Conservation (phyloP, 2,113 vertebrate species). For the Corythaeola cristata region DNA sequence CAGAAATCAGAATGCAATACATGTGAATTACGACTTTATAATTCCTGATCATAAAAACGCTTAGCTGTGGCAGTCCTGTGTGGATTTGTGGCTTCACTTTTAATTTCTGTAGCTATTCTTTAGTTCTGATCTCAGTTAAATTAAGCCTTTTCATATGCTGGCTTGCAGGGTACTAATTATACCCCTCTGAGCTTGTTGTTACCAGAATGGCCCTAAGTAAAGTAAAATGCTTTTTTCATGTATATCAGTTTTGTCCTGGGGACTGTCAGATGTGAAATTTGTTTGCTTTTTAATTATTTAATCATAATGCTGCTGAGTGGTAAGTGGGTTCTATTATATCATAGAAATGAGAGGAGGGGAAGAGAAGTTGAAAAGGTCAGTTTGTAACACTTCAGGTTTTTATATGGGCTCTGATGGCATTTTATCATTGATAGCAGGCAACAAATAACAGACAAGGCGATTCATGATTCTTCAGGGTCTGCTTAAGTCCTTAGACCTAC, state of each 20-base stretch:
- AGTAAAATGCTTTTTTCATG: slow-evolving; percentile 15
- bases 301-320: slow-evolving; percentile 18
- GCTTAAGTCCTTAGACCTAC: background rate
- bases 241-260: slow-evolving; percentile 23
- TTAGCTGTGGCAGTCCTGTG: background rate
- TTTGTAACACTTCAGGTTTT: background rate
- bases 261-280: slow-evolving; percentile 29
- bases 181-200: slow-evolving; percentile 65
- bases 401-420: background rate
- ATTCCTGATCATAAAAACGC: slow-evolving; percentile 16
- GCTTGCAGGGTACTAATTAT: slow-evolving; percentile 73
- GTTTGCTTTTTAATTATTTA: slow-evolving; percentile 45
- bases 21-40: background rate
- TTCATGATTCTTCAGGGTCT: background rate
- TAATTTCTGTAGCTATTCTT: slow-evolving; percentile 71
- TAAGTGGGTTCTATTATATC: background rate
- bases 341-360: background rate
- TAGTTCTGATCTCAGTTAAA: slow-evolving; percentile 71
- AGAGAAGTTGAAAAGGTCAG: background rate
- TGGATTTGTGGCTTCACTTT: slow-evolving; percentile 64
- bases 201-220: slow-evolving; percentile 45
- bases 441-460: background rate
- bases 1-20: background rate
- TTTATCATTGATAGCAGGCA: background rate
- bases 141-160: slow-evolving; percentile 71